Conservation (phyloP, 2,888 invertebrate genomes). For the Drosophila buzzatii region DNA sequence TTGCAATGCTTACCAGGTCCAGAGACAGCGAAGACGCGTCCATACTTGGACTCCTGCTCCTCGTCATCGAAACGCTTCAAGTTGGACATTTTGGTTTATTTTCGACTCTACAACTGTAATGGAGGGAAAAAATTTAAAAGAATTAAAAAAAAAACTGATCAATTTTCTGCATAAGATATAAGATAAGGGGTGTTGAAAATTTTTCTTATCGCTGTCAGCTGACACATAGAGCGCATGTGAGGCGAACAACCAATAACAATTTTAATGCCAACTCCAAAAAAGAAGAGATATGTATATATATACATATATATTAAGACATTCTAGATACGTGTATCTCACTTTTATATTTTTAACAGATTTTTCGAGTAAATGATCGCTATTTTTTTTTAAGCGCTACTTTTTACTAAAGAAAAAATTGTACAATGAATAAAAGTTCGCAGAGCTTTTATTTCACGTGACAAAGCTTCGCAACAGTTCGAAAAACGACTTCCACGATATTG, state of each 20-base stretch:
- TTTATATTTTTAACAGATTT: background rate
- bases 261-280: background rate
- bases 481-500: slow-evolving; percentile 40
- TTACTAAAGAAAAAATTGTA: slow-evolving; percentile 24
- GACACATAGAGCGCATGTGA: slow-evolving; percentile 50
- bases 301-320: background rate
- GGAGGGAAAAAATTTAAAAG: background rate
- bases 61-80: slow-evolving; percentile 92
- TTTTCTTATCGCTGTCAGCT: slow-evolving; percentile 63
- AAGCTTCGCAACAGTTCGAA: slow-evolving; percentile 73
- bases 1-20: slow-evolving; percentile 92
- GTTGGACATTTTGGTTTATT: slow-evolving; percentile 87
- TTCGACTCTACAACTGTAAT: slow-evolving; percentile 58
- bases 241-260: background rate
- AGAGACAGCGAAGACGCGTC: slow-evolving; percentile 98
- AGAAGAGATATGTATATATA: too few species aligned
- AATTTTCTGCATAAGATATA: slow-evolving; percentile 18
- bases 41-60: slow-evolving; percentile 94
- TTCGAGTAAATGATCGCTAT: background rate
- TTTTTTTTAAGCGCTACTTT: slow-evolving; percentile 23
- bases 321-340: background rate
- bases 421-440: slow-evolving; percentile 51
- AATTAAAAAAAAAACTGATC: background rate
- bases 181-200: slow-evolving; percentile 27
- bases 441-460: slow-evolving; percentile 78